A percentile compares a stretch with the other conserved stretches of the same genome.
Conservation (phyloP, 2,797 vertebrate species). For the Periophthalmus magnuspinnatus region DNA sequence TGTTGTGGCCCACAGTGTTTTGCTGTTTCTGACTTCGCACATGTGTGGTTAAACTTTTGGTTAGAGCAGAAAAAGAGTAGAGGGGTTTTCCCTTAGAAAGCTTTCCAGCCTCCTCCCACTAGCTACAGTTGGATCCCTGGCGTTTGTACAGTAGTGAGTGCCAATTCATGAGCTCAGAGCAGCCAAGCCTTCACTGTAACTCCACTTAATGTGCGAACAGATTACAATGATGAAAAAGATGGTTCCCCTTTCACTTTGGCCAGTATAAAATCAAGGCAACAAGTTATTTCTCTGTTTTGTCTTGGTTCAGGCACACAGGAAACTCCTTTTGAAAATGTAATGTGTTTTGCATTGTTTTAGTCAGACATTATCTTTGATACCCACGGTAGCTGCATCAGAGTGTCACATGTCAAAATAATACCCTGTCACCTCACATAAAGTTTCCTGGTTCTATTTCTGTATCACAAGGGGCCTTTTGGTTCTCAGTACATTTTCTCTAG, state of each 20-base stretch:
- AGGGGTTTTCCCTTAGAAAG: conserved; percentile 43
- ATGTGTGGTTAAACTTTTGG: conserved; percentile 2
- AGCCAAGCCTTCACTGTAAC: conserved; percentile 20
- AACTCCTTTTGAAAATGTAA: neutral
- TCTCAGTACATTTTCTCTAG: neutral
- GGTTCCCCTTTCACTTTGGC: conserved; percentile 15
- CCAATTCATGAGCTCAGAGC: conserved; percentile 60
- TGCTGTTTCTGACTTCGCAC: conserved; percentile 9
- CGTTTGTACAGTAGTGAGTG: conserved; percentile 3
- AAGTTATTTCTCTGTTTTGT: neutral
- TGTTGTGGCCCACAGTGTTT: conserved; percentile 11
- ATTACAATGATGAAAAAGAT: conserved; percentile 20
- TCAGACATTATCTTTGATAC: too few relatives aligned
- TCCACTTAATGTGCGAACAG: conserved; percentile 23
- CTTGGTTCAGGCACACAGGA: neutral
- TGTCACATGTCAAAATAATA: neutral
- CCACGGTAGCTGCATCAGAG: neutral
- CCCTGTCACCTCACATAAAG: neutral
- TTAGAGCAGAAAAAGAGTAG: conserved; percentile 22
- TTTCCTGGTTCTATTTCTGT: neutral
- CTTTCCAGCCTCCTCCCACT: conserved; percentile 27
- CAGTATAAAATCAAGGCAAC: conserved; percentile 34
- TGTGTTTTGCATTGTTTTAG: too few relatives aligned
- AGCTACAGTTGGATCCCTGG: conserved; percentile 25
- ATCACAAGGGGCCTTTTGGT: neutral